Evolutionary conservation across 2,113 vertebrate species (phyloP), one percentile per base, ranked within the genome.

Genomic region (Pachycephala philippinensis): DNA sequence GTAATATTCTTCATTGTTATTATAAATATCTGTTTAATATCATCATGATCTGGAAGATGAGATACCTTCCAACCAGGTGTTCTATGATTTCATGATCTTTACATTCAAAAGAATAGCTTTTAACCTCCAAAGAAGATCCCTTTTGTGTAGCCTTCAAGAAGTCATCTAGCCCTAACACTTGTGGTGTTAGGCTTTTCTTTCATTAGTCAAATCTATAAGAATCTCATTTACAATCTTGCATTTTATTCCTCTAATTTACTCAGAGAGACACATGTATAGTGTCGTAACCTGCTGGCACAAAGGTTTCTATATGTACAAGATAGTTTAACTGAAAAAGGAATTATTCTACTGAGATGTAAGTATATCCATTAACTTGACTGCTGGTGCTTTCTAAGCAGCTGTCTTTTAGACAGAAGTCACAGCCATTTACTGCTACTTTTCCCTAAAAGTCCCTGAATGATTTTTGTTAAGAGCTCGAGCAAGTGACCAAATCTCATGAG

Each of bases 401-500:
- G 68, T 88, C 54, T 77, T 89, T 63, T 68, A 81, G 47, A 53
- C 18, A 84, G 47, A 90, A 96, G 60, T 79, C 53, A 26, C 56
- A 90, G 64, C 44, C 18, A 44, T 84, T 95, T 95, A 37, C 71
- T 88, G 80, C 39, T 61, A 20, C 39, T 71, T 95, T 92, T 57
- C 56, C 47, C 49, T 68, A 42, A 57, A 95, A 80, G 33, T 81
- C 54, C 23, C 49, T 50, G 65, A 89, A 89, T 86, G 6, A 57
- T 71, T 86, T 84, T 89, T 94, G 84, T 68, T n/a, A 92, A 71
- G 69, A 86, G 19, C 71, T 96, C 6, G 28, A 85, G 52, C 47
- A 85, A 84, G 59, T 89, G 83, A 64, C 86, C 77, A 66, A 78
- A 93, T 94, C 84, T 88, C 70, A 63, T 59, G 77, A 86, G 82